phyloP scores from a whole-genome alignment of 2,113 vertebrate genomes.

The Salvator merianae region DNA sequence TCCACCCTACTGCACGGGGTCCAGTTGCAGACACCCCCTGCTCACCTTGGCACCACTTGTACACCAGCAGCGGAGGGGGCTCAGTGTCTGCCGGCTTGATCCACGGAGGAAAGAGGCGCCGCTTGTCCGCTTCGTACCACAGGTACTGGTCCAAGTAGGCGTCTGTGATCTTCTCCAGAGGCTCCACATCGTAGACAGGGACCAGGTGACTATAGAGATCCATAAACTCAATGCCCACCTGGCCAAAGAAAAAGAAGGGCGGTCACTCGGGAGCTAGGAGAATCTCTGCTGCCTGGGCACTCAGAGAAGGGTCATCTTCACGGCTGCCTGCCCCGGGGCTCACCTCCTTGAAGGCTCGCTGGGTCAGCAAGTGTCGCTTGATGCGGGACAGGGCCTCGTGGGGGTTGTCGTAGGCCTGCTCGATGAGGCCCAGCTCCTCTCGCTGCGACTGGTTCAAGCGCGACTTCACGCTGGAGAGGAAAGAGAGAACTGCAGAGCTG shows the following conservation, averaged over 20 bases:
- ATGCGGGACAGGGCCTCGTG: slow-evolving; percentile 98
- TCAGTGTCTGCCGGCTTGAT: slow-evolving; percentile 99
- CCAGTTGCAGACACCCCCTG: background rate
- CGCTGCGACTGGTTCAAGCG: slow-evolving; percentile 97
- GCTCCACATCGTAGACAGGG: slow-evolving; percentile 97
- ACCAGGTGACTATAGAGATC: slow-evolving; percentile 98
- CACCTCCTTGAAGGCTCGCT: slow-evolving; percentile 99
- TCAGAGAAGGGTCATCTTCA: too few species aligned
- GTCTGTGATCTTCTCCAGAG: slow-evolving; percentile 98
- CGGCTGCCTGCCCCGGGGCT: slow-evolving; percentile 11
- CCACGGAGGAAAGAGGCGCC: slow-evolving; percentile 96
- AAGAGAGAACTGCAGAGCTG: background rate
- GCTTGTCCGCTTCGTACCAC: slow-evolving; percentile 98
- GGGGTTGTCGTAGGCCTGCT: slow-evolving; percentile 98
- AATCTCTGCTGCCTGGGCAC: too few species aligned
- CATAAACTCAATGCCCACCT: slow-evolving; percentile 99
- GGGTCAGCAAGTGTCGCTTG: slow-evolving; percentile 97
- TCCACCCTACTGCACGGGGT: background rate
- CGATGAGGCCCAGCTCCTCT: slow-evolving; percentile 95
- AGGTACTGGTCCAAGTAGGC: slow-evolving; percentile 98
- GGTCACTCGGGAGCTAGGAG: accelerated
- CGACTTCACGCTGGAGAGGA: slow-evolving; percentile 88
- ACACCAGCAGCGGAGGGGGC: slow-evolving; percentile 93
- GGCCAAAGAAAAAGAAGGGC: background rate
- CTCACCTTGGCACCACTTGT: slow-evolving; percentile 99